Evolutionary conservation across 2,113 vertebrate genomes (phyloP), one percentile per base, ranked within the genome.

Genomic region (Lagopus leucura): DNA sequence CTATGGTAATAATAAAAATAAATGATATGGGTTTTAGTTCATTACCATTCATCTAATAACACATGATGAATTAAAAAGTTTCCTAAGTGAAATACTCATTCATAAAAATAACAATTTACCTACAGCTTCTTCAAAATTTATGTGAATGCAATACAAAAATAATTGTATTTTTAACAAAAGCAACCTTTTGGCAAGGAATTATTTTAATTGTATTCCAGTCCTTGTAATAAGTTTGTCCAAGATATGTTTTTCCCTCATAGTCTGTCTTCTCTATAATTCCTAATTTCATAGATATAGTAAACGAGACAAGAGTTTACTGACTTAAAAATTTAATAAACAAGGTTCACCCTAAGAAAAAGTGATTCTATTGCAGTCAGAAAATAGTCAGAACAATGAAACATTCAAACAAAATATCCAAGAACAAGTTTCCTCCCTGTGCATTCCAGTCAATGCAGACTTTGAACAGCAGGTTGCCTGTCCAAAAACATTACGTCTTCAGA

Each of bases 21-120:
- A 98, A 98, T 97, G 7, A 97, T 97, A 96, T 88, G 93, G 66
- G 74, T 89, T 96, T 98, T 97, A 95, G 97, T 97, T 97, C 97
- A 96, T 97, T 97, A 97, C 97, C 97, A 89, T 78, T 97, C 94
- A 97, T 97, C 95, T 97, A 97, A 97, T 97, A 97, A 98, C 97
- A 97, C 94, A 96, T 86, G 97, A 97, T 85, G 65, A 97, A 95
- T 97, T 96, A 24, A 76, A 89, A 97, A 97, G 92, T 95, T 91
- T 97, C 89, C 88, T 96, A 50, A 96, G 82, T 95, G 85, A 95
- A 97, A 94, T 25, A 91, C 73, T 92, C 96, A 96, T 97, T 92
- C 96, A 96, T 97, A 96, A 98, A 97, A 97, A 96, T 92, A 97
- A 97, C 85, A 96, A 92, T 97, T 97, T 97, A 96, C 91, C 88